Base-by-base conservation (phyloP, 1,140 invertebrate species). In the Brachionus plicatilis region DNA sequence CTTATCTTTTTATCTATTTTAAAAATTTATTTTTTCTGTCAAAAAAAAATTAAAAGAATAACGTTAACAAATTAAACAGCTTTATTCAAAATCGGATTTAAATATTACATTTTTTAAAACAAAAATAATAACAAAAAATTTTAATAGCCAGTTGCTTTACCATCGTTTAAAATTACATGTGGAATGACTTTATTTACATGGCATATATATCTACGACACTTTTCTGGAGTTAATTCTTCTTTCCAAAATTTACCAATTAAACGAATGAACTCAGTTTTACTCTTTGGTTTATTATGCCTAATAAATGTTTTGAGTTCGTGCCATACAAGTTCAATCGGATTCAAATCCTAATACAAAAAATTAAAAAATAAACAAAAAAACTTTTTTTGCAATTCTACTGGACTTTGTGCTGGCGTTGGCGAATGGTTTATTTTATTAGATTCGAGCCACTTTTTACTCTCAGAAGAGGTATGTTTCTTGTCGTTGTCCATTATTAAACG, bases 241-340 rank as follows among this genome's bases (percentile, higher is more conserved):
- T 37, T 20, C 68, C 68, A 43, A 72, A 72, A 72, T 41, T 72
- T 17, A 41, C 68, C 68, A n/a, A 72, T 72, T 20, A 72, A 41
- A 41, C n/a, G 33, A 72, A 72, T 43, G 37, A 72, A 72, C 6
- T 68, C 68, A 41, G 29, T 72, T 20, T 72, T 72, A 41, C n/a
- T 72, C 41, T 37, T 72, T 43, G 68, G 68, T 41, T 72, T 72
- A 41, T 72, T 72, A 43, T 72, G 37, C 17, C 68, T 12, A 41
- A 72, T 72, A 41, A 20, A 43, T 41, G 68, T 72, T 41, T 72
- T 72, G 68, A 72, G 68, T 20, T 72, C 68, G 0, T 72, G 68
- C 29, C 68, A 72, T 20, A 72, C 68, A 41, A 72, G 68, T 43
- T 72, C 68, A 41, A 72, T 72, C 41, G 68, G 68, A 72, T 72